These are phyloP conservation scores for Athene cunicularia DNA, from an alignment of 2,113 vertebrate species.

Conservation along the genomic window DNA sequence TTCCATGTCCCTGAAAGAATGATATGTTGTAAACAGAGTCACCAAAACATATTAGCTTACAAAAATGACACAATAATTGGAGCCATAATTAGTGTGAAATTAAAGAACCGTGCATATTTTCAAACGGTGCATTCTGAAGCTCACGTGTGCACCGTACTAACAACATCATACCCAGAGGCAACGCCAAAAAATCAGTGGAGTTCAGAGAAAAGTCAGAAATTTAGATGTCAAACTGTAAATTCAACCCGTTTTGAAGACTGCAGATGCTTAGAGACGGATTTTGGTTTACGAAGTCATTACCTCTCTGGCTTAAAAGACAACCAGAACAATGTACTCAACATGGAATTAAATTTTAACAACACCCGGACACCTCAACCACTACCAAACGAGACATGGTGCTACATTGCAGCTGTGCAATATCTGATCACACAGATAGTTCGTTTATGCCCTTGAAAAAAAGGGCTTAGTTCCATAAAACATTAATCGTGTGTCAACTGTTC, in stretches of 20 bases:
- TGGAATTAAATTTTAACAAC: background rate
- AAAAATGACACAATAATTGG: background rate
- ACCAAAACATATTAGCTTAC: background rate
- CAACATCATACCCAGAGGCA: rapidly evolving
- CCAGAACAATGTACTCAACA: background rate
- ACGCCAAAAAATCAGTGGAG: background rate
- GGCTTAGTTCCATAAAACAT: background rate
- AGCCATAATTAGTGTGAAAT: background rate
- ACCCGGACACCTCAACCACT: too few relatives aligned
- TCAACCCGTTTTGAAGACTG: background rate
- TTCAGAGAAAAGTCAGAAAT: background rate
- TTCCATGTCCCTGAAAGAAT: background rate
- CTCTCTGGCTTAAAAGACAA: background rate
- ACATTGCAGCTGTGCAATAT: rapidly evolving
- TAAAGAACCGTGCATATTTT: rapidly evolving
- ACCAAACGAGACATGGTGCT: rapidly evolving
- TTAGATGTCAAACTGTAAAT: background rate
- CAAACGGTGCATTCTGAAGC: background rate
- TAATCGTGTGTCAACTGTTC: too few relatives aligned
- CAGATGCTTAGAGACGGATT: background rate
- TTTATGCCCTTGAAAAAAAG: background rate
- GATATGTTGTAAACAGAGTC: background rate
- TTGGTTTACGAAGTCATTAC: background rate
- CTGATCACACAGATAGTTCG: background rate
- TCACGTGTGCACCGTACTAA: rapidly evolving